These are phyloP conservation scores for Drosophila demipolita DNA, from an alignment of 2,888 invertebrate genomes.

Conservation along the genomic window DNA sequence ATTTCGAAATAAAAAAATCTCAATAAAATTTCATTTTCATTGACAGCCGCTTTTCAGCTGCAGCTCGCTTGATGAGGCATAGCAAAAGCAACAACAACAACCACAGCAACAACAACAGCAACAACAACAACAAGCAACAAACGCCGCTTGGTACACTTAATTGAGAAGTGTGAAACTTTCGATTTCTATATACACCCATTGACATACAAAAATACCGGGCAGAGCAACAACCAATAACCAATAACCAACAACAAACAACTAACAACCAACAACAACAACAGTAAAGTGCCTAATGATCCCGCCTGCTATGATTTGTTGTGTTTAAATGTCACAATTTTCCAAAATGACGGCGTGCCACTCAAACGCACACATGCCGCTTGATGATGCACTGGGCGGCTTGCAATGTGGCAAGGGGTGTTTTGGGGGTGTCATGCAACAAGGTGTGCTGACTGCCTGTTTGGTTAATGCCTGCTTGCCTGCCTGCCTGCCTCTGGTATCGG, in stretches of 20 bases:
- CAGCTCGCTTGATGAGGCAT: constrained; percentile 59
- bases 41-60: constrained; percentile 80
- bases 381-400: neutral
- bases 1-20: constrained; percentile 75
- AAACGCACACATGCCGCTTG: constrained; percentile 7
- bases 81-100: constrained; percentile 39
- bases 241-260: constrained; percentile 4
- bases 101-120: constrained; percentile 38
- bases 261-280: constrained; percentile 19
- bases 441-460: constrained; percentile 22
- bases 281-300: constrained; percentile 64
- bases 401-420: neutral
- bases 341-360: constrained; percentile 50
- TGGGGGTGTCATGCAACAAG: constrained; percentile 38
- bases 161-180: constrained; percentile 80
- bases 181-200: constrained; percentile 78
- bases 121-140: constrained; percentile 41
- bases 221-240: constrained; percentile 18
- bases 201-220: constrained; percentile 64
- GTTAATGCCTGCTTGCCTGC: neutral
- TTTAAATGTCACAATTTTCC: constrained; percentile 78
- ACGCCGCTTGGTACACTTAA: constrained; percentile 68
- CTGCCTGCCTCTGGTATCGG: constrained; percentile 44
- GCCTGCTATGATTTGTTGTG: constrained; percentile 76
- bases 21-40: constrained; percentile 81